A percentile compares a stretch with the other conserved stretches of the same genome.
Evolutionary conservation across 2,113 vertebrate genomes (phyloP).

Genomic region (Pogonocichla stellata): DNA sequence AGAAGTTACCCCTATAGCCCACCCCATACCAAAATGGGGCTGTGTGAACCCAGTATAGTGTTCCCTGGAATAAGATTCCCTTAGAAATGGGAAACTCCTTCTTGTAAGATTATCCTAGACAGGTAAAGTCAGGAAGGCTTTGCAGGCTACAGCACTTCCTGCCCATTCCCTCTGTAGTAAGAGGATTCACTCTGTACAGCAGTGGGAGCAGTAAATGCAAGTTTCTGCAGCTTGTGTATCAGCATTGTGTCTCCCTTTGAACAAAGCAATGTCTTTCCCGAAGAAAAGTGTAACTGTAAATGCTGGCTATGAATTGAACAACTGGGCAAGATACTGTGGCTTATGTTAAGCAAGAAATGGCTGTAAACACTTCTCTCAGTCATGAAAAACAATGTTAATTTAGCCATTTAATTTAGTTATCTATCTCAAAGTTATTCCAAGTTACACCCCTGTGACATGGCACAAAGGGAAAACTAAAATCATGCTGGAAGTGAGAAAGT

Average conservation of each 20-base stretch:
- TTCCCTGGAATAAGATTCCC: background rate
- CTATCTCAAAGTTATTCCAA: background rate
- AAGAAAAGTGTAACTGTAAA: background rate
- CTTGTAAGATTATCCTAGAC: background rate
- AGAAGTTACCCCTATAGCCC: background rate
- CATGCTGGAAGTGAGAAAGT: background rate
- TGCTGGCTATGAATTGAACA: background rate
- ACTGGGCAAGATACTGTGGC: background rate
- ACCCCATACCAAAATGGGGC: background rate
- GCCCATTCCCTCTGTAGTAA: background rate
- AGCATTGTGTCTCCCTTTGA: background rate
- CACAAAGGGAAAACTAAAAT: background rate
- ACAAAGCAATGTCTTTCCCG: background rate
- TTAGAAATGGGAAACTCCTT: background rate
- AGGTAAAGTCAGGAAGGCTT: background rate
- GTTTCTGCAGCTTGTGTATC: background rate
- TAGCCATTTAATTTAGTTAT: background rate
- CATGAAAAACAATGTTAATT: background rate
- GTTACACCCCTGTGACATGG: background rate
- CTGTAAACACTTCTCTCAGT: background rate
- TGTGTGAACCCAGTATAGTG: background rate
- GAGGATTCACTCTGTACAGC: background rate
- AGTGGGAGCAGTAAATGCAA: background rate
- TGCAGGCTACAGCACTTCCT: background rate
- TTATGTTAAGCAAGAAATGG: background rate